Evolutionary conservation across 2,113 vertebrate species (phyloP).

Genomic region (Brienomyrus brachyistius): DNA sequence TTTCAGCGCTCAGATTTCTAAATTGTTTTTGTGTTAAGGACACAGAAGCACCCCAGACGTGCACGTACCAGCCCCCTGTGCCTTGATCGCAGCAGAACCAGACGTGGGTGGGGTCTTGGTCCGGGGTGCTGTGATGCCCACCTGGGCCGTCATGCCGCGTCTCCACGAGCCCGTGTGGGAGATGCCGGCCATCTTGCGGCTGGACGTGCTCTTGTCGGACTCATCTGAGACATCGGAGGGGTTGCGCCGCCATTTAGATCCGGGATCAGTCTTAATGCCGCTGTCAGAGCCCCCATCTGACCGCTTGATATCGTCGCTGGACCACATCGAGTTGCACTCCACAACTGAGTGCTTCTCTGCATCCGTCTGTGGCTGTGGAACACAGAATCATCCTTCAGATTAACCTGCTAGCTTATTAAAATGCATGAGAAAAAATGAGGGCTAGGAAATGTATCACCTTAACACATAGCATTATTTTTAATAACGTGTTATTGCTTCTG

Average conservation of each 20-base stretch:
- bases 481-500: neutral
- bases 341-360: constrained; percentile 82
- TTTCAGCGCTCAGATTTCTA: neutral
- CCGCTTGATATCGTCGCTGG: constrained; percentile 80
- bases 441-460: neutral
- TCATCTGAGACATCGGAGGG: constrained; percentile 88
- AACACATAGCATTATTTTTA: neutral
- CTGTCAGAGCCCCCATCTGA: constrained; percentile 81
- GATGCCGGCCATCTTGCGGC: constrained; percentile 73
- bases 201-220: constrained; percentile 83
- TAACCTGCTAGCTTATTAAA: neutral
- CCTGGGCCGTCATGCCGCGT: constrained; percentile 89
- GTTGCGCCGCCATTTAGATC: constrained; percentile 82
- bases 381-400: neutral
- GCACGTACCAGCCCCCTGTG: constrained; percentile 76
- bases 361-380: constrained; percentile 71
- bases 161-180: constrained; percentile 94
- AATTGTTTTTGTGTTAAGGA: neutral
- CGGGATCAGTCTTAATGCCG: constrained; percentile 72
- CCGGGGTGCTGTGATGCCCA: constrained; percentile 85
- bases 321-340: constrained; percentile 71
- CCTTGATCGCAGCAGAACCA: constrained; percentile 62
- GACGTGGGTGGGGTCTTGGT: constrained; percentile 69
- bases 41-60: neutral
- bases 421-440: neutral